phyloP scores from a whole-genome alignment of 1,140 invertebrate species.

The Ylistrum balloti region DNA sequence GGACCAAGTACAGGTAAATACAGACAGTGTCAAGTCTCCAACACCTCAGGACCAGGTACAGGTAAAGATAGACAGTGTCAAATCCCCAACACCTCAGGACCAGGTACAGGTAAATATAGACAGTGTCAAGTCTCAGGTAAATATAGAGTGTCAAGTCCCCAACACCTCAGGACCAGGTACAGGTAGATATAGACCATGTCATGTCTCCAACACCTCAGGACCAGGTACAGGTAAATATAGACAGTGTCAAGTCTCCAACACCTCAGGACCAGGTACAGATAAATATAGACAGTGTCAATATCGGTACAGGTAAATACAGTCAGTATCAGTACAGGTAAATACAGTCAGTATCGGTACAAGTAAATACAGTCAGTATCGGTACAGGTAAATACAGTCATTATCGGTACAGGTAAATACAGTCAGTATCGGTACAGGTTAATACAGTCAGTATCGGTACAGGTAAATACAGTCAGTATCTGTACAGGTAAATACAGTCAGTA shows the following conservation, averaged over 20 bases:
- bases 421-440: no score
- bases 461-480: no score
- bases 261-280: constrained; percentile 68
- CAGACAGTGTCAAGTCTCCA: not conserved
- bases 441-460: no score
- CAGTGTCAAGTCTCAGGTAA: not conserved
- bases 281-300: constrained; percentile 56
- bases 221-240: not conserved
- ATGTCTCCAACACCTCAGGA: not conserved
- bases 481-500: no score
- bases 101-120: not conserved
- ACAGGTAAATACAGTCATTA: no score
- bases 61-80: constrained; percentile 82
- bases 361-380: not conserved
- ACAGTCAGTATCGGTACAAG: constrained; percentile 62
- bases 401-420: no score
- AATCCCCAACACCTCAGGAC: not conserved
- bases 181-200: constrained; percentile 47
- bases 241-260: constrained; percentile 42
- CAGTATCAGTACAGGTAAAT: no score
- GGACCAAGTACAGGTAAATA: constrained; percentile 43
- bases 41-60: not conserved
- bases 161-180: not conserved
- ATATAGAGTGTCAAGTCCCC: not conserved
- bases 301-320: not conserved